Percentiles rank a stretch among this genome's conserved stretches.
Evolutionary conservation across 2,888 invertebrate species (phyloP).

Genomic region (Syrphus vitripennis): DNA sequence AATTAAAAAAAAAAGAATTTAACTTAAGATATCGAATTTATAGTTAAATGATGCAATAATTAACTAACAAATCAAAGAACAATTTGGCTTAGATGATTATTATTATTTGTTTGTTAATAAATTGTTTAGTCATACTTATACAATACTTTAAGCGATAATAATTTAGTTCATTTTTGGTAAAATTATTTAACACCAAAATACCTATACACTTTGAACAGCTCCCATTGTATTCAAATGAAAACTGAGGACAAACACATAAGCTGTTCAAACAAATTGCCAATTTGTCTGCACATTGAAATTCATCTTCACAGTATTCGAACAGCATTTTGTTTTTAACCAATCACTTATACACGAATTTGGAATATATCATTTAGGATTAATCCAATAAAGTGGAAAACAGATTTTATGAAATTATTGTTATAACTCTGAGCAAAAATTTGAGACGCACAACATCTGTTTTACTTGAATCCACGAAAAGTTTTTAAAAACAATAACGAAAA

Average conservation of each 20-base stretch:
- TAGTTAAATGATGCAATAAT: too few species aligned
- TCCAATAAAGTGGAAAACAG: too few species aligned
- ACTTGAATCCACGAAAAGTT: conserved; percentile 8
- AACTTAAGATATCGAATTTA: too few species aligned
- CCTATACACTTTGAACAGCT: conserved; percentile 37
- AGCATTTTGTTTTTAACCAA: not conserved
- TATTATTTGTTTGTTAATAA: too few species aligned
- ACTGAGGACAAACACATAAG: not conserved
- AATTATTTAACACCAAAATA: not conserved
- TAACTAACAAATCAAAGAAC: too few species aligned
- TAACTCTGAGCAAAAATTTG: not conserved
- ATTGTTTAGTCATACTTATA: too few species aligned
- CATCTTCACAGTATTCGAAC: not conserved
- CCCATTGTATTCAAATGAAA: not conserved
- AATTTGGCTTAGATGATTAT: too few species aligned
- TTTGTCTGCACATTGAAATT: not conserved
- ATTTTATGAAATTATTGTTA: not conserved
- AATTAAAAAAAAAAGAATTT: too few species aligned
- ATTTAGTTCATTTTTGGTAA: too few species aligned
- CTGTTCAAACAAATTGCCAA: not conserved
- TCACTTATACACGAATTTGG: too few species aligned
- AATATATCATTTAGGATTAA: too few species aligned
- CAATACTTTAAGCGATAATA: too few species aligned
- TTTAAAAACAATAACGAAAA: conserved; percentile 38
- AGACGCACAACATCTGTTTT: not conserved